phyloP scores from a whole-genome alignment of 2,113 vertebrate genomes.

The Mugil cephalus region DNA sequence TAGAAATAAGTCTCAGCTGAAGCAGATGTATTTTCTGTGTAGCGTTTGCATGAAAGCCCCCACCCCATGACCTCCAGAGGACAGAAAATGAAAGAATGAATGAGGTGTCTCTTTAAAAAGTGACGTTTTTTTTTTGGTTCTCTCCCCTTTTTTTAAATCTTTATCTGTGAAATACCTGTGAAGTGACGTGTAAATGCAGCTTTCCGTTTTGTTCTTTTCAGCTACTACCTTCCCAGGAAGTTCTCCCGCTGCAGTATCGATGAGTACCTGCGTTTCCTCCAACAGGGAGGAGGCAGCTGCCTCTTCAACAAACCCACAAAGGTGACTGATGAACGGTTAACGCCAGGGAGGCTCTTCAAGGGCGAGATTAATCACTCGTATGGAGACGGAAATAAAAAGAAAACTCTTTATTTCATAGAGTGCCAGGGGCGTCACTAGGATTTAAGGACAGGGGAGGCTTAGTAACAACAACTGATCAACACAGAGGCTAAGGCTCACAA shows the following conservation, averaged over 20 bases:
- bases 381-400: neutral
- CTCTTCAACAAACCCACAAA: slow-evolving; percentile 98
- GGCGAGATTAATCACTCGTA: neutral
- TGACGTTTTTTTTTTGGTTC: neutral
- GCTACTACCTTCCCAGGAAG: slow-evolving; percentile 94
- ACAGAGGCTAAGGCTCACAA: no score
- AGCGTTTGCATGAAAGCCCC: no score
- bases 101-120: neutral
- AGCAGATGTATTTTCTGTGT: neutral
- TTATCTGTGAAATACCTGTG: no score
- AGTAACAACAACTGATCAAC: no score
- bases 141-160: no score
- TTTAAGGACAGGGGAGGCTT: no score
- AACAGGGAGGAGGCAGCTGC: slow-evolving; percentile 94
- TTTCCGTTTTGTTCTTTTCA: slow-evolving; percentile 54
- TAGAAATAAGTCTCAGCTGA: neutral
- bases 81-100: no score
- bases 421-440: no score
- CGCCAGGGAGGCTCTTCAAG: neutral
- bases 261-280: slow-evolving; percentile 93
- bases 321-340: slow-evolving; percentile 73
- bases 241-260: slow-evolving; percentile 98
- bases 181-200: neutral
- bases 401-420: no score
- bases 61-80: no score